These are phyloP conservation scores for Blastobasis lacticolella DNA, from an alignment of 2,888 invertebrate genomes.

Conservation along the genomic window DNA sequence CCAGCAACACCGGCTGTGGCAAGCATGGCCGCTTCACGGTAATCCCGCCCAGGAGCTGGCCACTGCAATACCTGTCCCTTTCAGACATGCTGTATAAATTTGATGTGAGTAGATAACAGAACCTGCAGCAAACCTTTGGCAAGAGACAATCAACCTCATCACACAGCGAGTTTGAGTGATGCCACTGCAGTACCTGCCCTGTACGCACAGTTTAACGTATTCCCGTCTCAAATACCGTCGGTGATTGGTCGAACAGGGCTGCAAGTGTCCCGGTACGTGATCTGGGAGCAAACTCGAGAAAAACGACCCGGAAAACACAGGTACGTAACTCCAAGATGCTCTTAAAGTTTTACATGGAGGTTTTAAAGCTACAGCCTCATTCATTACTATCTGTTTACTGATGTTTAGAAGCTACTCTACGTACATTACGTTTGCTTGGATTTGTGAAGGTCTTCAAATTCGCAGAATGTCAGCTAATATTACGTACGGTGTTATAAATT, in stretches of 20 bases:
- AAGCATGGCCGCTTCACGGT: too few species aligned
- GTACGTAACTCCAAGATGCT: constrained; percentile 1
- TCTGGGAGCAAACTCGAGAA: constrained; percentile 33
- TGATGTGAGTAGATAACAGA: too few species aligned
- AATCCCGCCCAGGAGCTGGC: too few species aligned
- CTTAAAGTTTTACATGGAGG: constrained; percentile 4
- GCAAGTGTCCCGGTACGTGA: constrained; percentile 62
- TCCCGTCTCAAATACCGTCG: constrained; percentile 55
- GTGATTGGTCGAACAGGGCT: constrained; percentile 65
- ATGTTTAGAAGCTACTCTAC: too few species aligned
- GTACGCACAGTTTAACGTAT: constrained; percentile 46
- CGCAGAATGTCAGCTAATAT: too few species aligned
- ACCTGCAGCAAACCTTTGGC: too few species aligned
- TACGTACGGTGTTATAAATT: too few species aligned
- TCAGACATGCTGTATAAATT: too few species aligned
- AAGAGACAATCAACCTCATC: too few species aligned
- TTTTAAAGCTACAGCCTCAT: constrained; percentile 1
- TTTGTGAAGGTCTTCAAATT: background rate
- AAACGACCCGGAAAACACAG: constrained; percentile 11
- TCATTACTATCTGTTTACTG: background rate
- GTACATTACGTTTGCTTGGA: background rate
- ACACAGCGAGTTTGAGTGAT: too few species aligned
- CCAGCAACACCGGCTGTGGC: too few species aligned
- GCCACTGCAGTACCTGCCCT: background rate
- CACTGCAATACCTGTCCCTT: too few species aligned